Evolutionary conservation across 2,113 vertebrate species (phyloP).

Genomic region (Plecotus auritus): DNA sequence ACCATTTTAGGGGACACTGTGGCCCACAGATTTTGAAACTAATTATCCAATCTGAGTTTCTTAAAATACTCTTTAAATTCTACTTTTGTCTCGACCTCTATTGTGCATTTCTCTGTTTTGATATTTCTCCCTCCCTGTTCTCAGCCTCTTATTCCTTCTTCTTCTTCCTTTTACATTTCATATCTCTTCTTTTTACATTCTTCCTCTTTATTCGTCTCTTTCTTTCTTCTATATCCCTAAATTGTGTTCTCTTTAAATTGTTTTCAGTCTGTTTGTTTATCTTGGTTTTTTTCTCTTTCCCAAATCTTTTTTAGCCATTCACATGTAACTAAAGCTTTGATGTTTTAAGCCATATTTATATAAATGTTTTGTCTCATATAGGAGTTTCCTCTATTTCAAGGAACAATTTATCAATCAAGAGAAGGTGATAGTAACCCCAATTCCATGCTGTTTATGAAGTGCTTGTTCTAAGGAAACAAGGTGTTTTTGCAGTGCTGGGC

Average conservation of each 20-base stretch:
- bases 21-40: not conserved
- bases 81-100: not conserved
- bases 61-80: not conserved
- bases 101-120: not conserved
- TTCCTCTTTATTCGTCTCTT: not conserved
- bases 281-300: not conserved
- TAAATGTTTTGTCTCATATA: not conserved
- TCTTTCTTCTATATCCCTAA: not conserved
- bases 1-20: not conserved
- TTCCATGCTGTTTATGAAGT: not conserved
- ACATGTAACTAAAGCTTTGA: not conserved
- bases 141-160: not conserved
- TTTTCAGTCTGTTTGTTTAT: not conserved
- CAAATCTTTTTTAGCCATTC: not conserved
- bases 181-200: not conserved
- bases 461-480: not conserved
- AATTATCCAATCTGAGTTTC: not conserved
- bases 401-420: not conserved
- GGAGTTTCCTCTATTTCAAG: not conserved
- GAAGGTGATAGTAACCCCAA: not conserved
- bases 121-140: not conserved
- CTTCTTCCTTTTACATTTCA: not conserved
- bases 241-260: not conserved
- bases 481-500: rapidly evolving
- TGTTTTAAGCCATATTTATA: not conserved